These are phyloP conservation scores for Dunckerocampus dactyliophorus DNA, from an alignment of 2,113 vertebrate genomes.

Conservation along the genomic window DNA sequence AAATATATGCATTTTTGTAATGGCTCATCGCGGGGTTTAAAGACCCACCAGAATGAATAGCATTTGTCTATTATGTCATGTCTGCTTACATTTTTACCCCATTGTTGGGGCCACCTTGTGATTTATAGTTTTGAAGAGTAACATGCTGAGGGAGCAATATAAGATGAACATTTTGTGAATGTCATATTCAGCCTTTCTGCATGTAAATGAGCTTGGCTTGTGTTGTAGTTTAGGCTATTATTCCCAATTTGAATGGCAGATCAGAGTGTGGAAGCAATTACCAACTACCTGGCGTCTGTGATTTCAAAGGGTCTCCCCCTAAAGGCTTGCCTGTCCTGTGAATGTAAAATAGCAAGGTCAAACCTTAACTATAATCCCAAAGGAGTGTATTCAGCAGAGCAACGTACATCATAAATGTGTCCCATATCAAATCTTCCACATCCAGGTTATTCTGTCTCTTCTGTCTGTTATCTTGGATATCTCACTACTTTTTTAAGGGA, in stretches of 20 bases:
- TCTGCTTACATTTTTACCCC: constrained; percentile 16
- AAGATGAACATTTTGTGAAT: constrained; percentile 42
- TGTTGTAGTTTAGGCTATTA: constrained; percentile 33
- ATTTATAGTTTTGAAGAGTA: constrained; percentile 41
- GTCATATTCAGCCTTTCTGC: constrained; percentile 38
- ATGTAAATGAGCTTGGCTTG: constrained; percentile 38
- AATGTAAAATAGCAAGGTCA: constrained; percentile 39
- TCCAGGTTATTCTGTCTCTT: constrained; percentile 12
- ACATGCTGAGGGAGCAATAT: constrained; percentile 22
- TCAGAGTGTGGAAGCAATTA: constrained; percentile 41
- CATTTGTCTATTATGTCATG: constrained; percentile 36
- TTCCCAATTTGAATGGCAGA: constrained; percentile 41
- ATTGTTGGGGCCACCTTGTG: constrained; percentile 21
- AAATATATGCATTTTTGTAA: constrained; percentile 12
- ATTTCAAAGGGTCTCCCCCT: constrained; percentile 27
- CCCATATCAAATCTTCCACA: constrained; percentile 7
- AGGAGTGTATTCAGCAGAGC: constrained; percentile 8
- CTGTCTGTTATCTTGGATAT: constrained; percentile 9
- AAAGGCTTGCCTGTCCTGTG: constrained; percentile 23
- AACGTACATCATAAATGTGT: constrained; percentile 12
- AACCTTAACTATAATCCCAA: constrained; percentile 8
- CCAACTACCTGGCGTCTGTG: constrained; percentile 23
- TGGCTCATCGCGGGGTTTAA: constrained; percentile 22
- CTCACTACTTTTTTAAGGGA: constrained; percentile 7
- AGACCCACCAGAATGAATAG: constrained; percentile 41